A percentile compares a stretch with the other conserved stretches of the same genome.
Evolutionary conservation across 2,888 invertebrate species (phyloP).

Genomic region (Andricus quercusramuli): DNA sequence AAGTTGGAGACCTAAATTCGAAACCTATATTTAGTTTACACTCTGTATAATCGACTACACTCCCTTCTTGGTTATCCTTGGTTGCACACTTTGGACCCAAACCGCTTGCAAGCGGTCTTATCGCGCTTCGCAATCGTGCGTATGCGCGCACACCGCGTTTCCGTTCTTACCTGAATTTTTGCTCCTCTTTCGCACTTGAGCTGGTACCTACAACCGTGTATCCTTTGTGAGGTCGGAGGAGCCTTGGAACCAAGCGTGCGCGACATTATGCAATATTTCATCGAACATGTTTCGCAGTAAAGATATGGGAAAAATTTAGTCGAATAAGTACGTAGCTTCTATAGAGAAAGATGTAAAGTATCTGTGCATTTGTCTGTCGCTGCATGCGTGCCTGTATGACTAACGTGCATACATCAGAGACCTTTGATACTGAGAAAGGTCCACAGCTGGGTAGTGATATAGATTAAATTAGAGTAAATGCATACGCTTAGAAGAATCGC

Average conservation of each 20-base stretch:
- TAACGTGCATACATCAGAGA: slow-evolving; percentile 73
- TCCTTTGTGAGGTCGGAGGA: slow-evolving; percentile 66
- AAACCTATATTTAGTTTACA: slow-evolving; percentile 18
- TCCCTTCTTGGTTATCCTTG: slow-evolving; percentile 61
- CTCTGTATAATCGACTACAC: slow-evolving; percentile 56
- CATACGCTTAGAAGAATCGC: slow-evolving; percentile 33
- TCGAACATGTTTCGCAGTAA: slow-evolving; percentile 52
- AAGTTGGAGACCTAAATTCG: slow-evolving; percentile 5
- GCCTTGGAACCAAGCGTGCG: slow-evolving; percentile 66
- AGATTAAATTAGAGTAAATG: slow-evolving; percentile 37
- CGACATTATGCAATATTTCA: slow-evolving; percentile 58
- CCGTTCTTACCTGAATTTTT: slow-evolving; percentile 55
- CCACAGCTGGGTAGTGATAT: slow-evolving; percentile 75
- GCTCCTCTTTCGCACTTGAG: slow-evolving; percentile 65
- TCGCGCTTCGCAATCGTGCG: slow-evolving; percentile 65
- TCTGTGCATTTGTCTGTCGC: slow-evolving; percentile 59
- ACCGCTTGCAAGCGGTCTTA: slow-evolving; percentile 56
- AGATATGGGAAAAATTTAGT: background rate
- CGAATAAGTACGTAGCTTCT: slow-evolving; percentile 49
- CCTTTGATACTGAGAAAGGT: slow-evolving; percentile 78
- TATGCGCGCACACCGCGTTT: slow-evolving; percentile 64
- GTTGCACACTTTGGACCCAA: slow-evolving; percentile 62
- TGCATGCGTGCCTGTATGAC: slow-evolving; percentile 68
- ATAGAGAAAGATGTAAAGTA: slow-evolving; percentile 68
- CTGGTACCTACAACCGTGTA: slow-evolving; percentile 66